phyloP scores from a whole-genome alignment of 2,797 vertebrate genomes.

The Bradypus variegatus region DNA sequence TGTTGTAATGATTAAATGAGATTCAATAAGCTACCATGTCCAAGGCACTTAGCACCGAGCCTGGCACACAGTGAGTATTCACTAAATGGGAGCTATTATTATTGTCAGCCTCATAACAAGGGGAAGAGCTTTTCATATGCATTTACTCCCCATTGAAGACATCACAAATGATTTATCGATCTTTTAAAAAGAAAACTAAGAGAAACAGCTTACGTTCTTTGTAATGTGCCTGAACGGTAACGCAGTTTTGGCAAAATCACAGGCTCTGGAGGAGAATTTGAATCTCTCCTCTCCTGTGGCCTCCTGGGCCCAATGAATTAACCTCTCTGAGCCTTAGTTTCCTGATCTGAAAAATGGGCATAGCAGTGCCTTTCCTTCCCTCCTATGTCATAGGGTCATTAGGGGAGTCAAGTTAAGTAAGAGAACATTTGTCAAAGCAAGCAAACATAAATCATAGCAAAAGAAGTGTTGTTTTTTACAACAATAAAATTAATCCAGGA shows the following conservation, averaged over 20 bases:
- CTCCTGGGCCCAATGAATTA: background rate
- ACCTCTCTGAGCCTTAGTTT: background rate
- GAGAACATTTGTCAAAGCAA: background rate
- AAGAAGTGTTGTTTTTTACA: background rate
- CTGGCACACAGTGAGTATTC: constrained; percentile 11
- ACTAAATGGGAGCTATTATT: background rate
- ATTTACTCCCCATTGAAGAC: constrained; percentile 47
- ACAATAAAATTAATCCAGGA: background rate
- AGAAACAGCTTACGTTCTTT: constrained; percentile 11
- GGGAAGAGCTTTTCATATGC: constrained; percentile 33
- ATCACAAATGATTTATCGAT: constrained; percentile 31
- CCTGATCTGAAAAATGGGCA: background rate
- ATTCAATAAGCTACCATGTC: constrained; percentile 28
- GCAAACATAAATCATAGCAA: background rate
- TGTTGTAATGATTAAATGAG: constrained; percentile 42
- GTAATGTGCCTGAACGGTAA: background rate
- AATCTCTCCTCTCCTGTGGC: background rate
- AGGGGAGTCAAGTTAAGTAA: background rate
- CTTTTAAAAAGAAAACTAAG: constrained; percentile 34
- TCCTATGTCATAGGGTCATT: background rate
- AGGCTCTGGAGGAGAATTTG: background rate
- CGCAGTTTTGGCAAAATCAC: background rate
- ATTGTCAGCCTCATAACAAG: background rate
- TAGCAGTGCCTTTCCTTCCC: background rate
- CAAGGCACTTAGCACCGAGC: constrained; percentile 35